These are phyloP conservation scores for Ctena decussata DNA, from an alignment of 2,888 invertebrate species.

Conservation along the genomic window DNA sequence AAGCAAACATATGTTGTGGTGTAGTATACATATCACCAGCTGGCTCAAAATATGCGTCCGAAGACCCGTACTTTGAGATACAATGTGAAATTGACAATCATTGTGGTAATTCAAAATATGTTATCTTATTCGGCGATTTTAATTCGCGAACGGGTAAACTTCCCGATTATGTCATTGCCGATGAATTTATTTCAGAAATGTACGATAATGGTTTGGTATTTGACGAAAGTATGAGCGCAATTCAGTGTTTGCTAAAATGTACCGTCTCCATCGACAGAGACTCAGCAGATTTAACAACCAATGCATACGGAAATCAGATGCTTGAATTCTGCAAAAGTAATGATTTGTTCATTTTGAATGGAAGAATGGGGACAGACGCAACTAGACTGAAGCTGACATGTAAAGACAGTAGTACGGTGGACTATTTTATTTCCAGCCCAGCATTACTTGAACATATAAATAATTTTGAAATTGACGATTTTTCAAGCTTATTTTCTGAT, in stretches of 20 bases:
- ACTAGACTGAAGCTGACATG: no score
- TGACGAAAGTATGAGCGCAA: not conserved
- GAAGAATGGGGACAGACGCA: no score
- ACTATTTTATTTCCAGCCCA: no score
- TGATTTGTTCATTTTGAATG: no score
- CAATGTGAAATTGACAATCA: slow-evolving; percentile 13
- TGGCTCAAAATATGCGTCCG: no score
- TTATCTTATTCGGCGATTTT: slow-evolving; percentile 14
- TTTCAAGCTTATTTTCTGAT: no score
- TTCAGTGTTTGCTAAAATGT: not conserved
- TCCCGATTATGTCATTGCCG: not conserved
- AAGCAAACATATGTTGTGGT: no score
- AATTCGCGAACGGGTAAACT: not conserved
- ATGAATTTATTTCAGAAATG: not conserved
- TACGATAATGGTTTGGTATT: not conserved
- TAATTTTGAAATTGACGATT: no score
- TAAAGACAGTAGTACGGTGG: no score
- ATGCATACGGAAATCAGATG: not conserved
- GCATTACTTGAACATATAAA: no score
- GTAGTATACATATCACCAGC: no score
- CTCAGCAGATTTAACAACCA: not conserved
- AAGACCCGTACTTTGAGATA: slow-evolving; percentile 20
- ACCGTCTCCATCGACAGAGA: not conserved
- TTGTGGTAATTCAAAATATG: not conserved
- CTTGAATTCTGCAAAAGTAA: not conserved